A percentile compares a stretch with the other conserved stretches of the same genome.
Conservation (phyloP, 2,797 vertebrate genomes). For the Telmatherina bonti region DNA sequence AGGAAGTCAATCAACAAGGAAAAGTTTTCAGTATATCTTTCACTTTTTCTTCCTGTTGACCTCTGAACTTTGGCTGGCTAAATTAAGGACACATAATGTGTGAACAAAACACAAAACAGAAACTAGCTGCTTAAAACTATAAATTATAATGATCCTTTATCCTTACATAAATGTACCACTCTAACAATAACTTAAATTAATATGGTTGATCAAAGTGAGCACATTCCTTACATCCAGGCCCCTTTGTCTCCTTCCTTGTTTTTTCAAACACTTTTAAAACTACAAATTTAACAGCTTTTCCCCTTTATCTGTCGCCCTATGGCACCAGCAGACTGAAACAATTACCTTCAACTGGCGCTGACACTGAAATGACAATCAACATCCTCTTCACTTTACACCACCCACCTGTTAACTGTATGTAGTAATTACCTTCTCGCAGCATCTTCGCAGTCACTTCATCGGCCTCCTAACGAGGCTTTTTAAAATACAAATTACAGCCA, state of each 20-base stretch:
- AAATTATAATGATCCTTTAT: constrained; percentile 9
- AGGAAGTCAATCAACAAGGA: neutral
- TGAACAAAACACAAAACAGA: no score
- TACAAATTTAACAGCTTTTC: constrained; percentile 65
- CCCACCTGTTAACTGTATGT: constrained; percentile 76
- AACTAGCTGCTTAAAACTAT: constrained; percentile 5
- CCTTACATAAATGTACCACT: constrained; percentile 3
- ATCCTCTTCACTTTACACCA: constrained; percentile 71
- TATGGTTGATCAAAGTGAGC: neutral
- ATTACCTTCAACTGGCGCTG: constrained; percentile 67
- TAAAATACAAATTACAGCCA: constrained; percentile 81
- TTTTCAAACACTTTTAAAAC: constrained; percentile 67
- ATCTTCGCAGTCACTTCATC: constrained; percentile 83
- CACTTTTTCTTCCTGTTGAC: constrained; percentile 1
- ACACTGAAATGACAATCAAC: constrained; percentile 73
- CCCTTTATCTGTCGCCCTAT: constrained; percentile 56
- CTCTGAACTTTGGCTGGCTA: neutral
- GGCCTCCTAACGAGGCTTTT: constrained; percentile 80
- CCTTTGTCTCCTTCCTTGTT: constrained; percentile 38
- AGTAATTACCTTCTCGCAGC: constrained; percentile 82
- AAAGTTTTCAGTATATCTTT: neutral
- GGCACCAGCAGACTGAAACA: constrained; percentile 68
- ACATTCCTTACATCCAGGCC: constrained; percentile 17
- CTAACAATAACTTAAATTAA: neutral
- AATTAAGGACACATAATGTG: no score